Base-by-base conservation (phyloP, 2,888 invertebrate species). In the Sturmia bella region DNA sequence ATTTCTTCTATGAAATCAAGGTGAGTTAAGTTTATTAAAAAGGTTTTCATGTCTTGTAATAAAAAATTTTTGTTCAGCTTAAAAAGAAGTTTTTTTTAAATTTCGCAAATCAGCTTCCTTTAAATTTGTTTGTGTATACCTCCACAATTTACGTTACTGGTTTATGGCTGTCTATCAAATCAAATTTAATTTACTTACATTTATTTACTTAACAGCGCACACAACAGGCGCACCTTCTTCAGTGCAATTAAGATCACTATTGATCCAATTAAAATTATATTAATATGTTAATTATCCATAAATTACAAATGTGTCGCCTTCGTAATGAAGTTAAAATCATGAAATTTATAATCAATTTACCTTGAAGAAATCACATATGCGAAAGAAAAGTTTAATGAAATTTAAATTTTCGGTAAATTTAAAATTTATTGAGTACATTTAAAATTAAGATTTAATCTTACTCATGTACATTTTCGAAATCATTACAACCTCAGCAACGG, bases 241-340 rank as follows among this genome's bases (percentile, higher is more conserved):
- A 37, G n/a, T 37, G 21, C 32, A 17, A 43, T 0, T 13, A 50
- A 50, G 3, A 9, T 6, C 54, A 59, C 39, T 56, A 76, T 69
- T 57, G 56, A 70, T 61, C 68, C 48, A 74, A 74, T 79, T 52
- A 61, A 63, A 74, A 48, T 12, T 32, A 41, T 56, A 79, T 79
- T 79, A 74, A 79, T 79, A 79, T 74, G 68, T 48, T 79, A 79
- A 79, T 79, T 73, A 79, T 48, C 13, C 39, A 37, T 21, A 52
- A 27, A 68, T 66, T 73, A 78, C 54, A 57, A 54, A 73, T 56
- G 45, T 52, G 59, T 52, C 57, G 27, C 43, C 13, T 13, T 4
- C 59, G 61, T 61, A 61, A 59, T 64, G n/a, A 45, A 12, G 59
- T 52, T 39, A 17, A 32, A 59, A 21, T 50, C 27, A 24, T 24